Percentiles rank a stretch among this genome's conserved stretches.
Conservation (phyloP, 1,140 invertebrate genomes). For the Solenopsis invicta region DNA sequence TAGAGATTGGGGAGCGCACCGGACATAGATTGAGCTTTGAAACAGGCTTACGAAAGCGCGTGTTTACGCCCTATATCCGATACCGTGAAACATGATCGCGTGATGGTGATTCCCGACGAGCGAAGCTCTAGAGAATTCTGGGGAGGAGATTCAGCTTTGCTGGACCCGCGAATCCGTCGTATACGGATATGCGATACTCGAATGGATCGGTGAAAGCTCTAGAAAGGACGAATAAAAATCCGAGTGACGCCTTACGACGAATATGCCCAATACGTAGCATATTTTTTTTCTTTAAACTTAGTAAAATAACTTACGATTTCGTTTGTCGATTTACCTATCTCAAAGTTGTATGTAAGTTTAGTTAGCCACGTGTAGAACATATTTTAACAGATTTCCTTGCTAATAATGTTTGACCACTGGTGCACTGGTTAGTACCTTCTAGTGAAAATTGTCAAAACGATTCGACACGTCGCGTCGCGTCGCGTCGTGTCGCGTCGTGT, state of each 20-base stretch:
- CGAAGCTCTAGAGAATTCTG: slow-evolving; percentile 22
- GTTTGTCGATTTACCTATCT: neutral
- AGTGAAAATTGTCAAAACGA: neutral
- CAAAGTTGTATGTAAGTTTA: neutral
- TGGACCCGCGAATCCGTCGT: neutral
- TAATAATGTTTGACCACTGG: neutral
- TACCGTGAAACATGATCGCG: slow-evolving; percentile 29
- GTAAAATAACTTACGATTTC: neutral
- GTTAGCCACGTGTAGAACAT: neutral
- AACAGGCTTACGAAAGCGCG: slow-evolving; percentile 32
- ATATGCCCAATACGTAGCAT: neutral
- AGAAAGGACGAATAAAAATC: neutral
- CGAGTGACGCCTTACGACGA: neutral
- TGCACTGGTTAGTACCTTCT: neutral
- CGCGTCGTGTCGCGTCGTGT: no score
- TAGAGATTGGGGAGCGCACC: slow-evolving; percentile 20
- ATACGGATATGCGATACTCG: neutral
- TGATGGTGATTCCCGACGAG: slow-evolving; percentile 14
- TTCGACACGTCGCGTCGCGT: neutral
- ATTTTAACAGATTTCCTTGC: neutral
- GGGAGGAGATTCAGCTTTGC: neutral
- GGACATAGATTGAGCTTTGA: slow-evolving; percentile 46
- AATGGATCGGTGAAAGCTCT: neutral
- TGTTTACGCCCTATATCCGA: slow-evolving; percentile 44
- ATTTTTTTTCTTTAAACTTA: neutral